These are phyloP conservation scores for Cephus nigrinus DNA, from an alignment of 2,888 invertebrate genomes.

Conservation along the genomic window DNA sequence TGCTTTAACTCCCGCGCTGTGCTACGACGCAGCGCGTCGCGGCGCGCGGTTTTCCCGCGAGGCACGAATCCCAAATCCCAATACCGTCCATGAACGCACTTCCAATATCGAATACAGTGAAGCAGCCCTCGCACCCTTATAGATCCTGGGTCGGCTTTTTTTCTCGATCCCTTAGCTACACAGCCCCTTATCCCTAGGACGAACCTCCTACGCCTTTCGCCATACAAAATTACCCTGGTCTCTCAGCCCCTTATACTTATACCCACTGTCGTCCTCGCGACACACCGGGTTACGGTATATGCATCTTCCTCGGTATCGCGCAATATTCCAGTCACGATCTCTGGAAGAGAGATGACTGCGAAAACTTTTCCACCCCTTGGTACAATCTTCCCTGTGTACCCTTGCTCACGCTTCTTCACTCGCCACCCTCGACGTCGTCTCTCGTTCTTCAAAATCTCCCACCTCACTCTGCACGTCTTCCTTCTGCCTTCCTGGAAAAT, in stretches of 20 bases:
- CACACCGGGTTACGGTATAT: not conserved
- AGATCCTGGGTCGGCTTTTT: not conserved
- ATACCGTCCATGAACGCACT: constrained; percentile 8
- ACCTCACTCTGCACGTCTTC: not conserved
- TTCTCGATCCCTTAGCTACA: not conserved
- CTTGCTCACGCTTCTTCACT: not conserved
- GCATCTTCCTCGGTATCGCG: not conserved
- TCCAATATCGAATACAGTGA: constrained; percentile 8
- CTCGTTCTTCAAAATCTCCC: not conserved
- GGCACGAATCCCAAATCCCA: constrained; percentile 30
- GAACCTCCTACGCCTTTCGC: not conserved
- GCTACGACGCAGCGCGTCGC: constrained; percentile 17
- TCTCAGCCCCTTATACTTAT: not conserved
- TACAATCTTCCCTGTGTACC: not conserved
- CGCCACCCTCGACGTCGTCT: not conserved
- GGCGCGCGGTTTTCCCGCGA: constrained; percentile 23
- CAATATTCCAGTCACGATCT: constrained; percentile 5
- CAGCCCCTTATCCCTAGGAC: constrained; percentile 2
- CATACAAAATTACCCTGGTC: constrained; percentile 1
- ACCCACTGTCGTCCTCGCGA: not conserved
- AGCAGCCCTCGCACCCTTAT: constrained; percentile 6
- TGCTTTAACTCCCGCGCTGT: constrained; percentile 16
- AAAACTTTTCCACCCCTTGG: constrained; percentile 1
- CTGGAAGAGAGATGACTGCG: not conserved
- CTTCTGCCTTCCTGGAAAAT: not conserved